Percentiles rank a stretch among this genome's conserved stretches.
phyloP scores from a whole-genome alignment of 2,888 invertebrate species.

The Sesia apiformis region DNA sequence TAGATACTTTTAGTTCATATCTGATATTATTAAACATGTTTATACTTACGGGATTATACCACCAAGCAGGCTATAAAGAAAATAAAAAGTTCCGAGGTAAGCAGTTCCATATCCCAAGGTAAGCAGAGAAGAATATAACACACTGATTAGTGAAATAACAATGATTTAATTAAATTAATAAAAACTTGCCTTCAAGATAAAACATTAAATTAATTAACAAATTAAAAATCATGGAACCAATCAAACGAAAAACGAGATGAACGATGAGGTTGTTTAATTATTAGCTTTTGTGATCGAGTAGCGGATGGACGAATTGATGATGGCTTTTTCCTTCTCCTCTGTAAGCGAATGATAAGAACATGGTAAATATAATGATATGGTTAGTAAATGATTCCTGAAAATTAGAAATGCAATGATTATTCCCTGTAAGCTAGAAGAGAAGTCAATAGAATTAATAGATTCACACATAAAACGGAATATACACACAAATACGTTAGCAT shows the following conservation, averaged over 20 bases:
- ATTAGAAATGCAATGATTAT: neutral
- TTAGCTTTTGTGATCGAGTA: slow-evolving; percentile 30
- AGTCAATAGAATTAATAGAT: too few relatives aligned
- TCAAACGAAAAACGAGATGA: slow-evolving; percentile 28
- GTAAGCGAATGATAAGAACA: slow-evolving; percentile 18
- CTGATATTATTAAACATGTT: too few relatives aligned
- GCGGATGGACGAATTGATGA: slow-evolving; percentile 19
- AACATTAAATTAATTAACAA: neutral
- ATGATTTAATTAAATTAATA: neutral
- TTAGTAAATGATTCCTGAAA: neutral
- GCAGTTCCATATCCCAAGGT: slow-evolving; percentile 48
- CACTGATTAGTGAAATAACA: slow-evolving; percentile 10
- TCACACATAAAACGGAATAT: too few relatives aligned
- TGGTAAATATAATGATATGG: neutral
- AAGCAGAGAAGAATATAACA: slow-evolving; percentile 33
- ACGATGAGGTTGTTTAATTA: slow-evolving; percentile 16
- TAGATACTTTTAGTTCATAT: too few relatives aligned
- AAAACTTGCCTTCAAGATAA: slow-evolving; percentile 2
- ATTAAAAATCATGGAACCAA: slow-evolving; percentile 23
- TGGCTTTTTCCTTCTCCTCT: slow-evolving; percentile 39
- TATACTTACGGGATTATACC: slow-evolving; percentile 93
- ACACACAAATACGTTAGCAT: too few relatives aligned
- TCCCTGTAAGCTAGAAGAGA: neutral
- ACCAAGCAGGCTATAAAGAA: slow-evolving; percentile 87
- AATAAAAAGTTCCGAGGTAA: slow-evolving; percentile 38